Evolutionary conservation across 2,797 vertebrate species (phyloP), one percentile per base, ranked within the genome.

Genomic region (Yasuhikotakia modesta): DNA sequence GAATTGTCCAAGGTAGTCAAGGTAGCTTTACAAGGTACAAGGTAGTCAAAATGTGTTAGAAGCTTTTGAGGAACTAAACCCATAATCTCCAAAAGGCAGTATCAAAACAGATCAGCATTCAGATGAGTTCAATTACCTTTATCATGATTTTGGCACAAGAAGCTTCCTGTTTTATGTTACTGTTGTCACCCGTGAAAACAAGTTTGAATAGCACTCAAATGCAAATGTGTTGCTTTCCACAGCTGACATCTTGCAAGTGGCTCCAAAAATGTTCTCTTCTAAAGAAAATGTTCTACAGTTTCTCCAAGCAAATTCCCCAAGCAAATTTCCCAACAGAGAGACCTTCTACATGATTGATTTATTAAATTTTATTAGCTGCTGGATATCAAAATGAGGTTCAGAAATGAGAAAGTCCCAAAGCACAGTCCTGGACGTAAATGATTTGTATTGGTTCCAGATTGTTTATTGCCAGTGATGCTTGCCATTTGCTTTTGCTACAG

Each of bases 141-240:
- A 58, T 70, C 70, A 66, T 81, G 76, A 81, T 82, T 79, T 80
- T 86, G 85, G 85, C 85, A 86, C 86, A 85, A 88, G 87, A 84
- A 55, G 81, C 80, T 65, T 79, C 72, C 71, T 53, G 72, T 67
- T 80, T 76, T 69, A 73, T 50, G 67, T 61, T 78, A 57, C 63
- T 76, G 52, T 73, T 39, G 58, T 73, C 72, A 80, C 68, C 72
- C 53, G 79, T 69, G 75, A 69, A 82, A 85, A 80, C 76, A 52
- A 65, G 73, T 69, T 73, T 66, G 55, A 82, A 52, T 72, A 85
- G 78, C 73, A 61, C 81, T 79, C 60, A 65, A 61, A 35, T 1
- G 60, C n/a, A 65, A 45, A 35, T 78, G 75, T 76, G 70, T 84
- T 77, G 73, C 61, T 61, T 10, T 57, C 58, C 73, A 79, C 69